These are phyloP conservation scores for Scaptomyza hsui DNA, from an alignment of 1,140 invertebrate genomes.

Conservation along the genomic window DNA sequence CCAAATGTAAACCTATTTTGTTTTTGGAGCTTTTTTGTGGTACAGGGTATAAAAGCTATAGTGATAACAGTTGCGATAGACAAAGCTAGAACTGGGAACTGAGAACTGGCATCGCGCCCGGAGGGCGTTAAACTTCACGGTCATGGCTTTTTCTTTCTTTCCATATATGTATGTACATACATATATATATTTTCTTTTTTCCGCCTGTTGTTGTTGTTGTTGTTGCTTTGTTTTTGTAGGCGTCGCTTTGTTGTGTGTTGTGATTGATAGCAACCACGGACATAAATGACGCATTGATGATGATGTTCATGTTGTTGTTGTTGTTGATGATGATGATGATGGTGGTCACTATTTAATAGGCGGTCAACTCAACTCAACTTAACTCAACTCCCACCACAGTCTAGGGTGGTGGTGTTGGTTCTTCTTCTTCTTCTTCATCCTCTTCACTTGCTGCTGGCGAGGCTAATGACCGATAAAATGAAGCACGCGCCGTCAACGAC, in stretches of 20 bases:
- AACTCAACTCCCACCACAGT: background rate
- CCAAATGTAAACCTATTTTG: too few species aligned
- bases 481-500: slow-evolving; percentile 60
- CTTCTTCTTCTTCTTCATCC: background rate
- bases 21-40: too few species aligned
- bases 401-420: slow-evolving; percentile 1
- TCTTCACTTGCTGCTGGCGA: slow-evolving; percentile 14
- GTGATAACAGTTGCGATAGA: slow-evolving; percentile 22
- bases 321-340: background rate
- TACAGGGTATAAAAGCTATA: slow-evolving; percentile 3
- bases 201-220: background rate
- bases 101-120: slow-evolving; percentile 54
- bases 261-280: slow-evolving; percentile 72
- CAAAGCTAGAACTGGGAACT: slow-evolving; percentile 11
- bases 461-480: slow-evolving; percentile 78
- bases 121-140: slow-evolving; percentile 83
- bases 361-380: slow-evolving; percentile 20
- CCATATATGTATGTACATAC: background rate
- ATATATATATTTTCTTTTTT: background rate
- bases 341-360: slow-evolving; percentile 49
- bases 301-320: slow-evolving; percentile 13
- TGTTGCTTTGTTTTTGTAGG: slow-evolving; percentile 21
- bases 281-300: slow-evolving; percentile 64
- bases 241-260: slow-evolving; percentile 33
- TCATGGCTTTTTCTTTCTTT: slow-evolving; percentile 77